These are phyloP conservation scores for Thalpophila matura DNA, from an alignment of 2,888 invertebrate genomes.

Conservation along the genomic window DNA sequence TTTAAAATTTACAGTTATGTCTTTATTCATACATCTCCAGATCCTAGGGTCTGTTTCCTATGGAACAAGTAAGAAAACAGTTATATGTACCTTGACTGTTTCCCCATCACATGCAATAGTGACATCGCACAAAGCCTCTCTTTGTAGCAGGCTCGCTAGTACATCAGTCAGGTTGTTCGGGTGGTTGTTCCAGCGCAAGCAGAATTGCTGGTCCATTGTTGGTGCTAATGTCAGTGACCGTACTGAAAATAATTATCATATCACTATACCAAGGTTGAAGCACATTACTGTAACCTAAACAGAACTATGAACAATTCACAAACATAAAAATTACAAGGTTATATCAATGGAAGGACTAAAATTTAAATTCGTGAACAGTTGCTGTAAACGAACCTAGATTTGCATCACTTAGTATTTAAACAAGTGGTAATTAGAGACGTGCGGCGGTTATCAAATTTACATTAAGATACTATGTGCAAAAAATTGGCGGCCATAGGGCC, in stretches of 20 bases:
- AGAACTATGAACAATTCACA: slow-evolving; percentile 41
- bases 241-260: slow-evolving; percentile 80
- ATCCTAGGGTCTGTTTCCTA: not conserved
- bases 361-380: slow-evolving; percentile 68
- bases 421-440: slow-evolving; percentile 85
- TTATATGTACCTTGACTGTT: slow-evolving; percentile 92
- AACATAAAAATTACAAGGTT: slow-evolving; percentile 64
- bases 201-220: slow-evolving; percentile 96
- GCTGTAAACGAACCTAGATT: slow-evolving; percentile 76
- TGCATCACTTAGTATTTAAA: slow-evolving; percentile 79
- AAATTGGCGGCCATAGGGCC: slow-evolving; percentile 90
- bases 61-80: not conserved
- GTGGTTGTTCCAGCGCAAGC: slow-evolving; percentile 98
- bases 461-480: slow-evolving; percentile 87
- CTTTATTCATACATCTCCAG: too few species aligned
- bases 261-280: slow-evolving; percentile 38
- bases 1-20: not conserved
- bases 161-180: slow-evolving; percentile 97
- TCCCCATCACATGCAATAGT: slow-evolving; percentile 98
- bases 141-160: slow-evolving; percentile 95
- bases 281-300: slow-evolving; percentile 23
- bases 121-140: slow-evolving; percentile 97
- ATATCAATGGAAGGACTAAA: slow-evolving; percentile 65
- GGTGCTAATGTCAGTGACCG: slow-evolving; percentile 91
- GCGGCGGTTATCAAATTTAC: slow-evolving; percentile 86